These are phyloP conservation scores for Synaphobranchus kaupii DNA, from an alignment of 2,797 vertebrate genomes.

Conservation along the genomic window DNA sequence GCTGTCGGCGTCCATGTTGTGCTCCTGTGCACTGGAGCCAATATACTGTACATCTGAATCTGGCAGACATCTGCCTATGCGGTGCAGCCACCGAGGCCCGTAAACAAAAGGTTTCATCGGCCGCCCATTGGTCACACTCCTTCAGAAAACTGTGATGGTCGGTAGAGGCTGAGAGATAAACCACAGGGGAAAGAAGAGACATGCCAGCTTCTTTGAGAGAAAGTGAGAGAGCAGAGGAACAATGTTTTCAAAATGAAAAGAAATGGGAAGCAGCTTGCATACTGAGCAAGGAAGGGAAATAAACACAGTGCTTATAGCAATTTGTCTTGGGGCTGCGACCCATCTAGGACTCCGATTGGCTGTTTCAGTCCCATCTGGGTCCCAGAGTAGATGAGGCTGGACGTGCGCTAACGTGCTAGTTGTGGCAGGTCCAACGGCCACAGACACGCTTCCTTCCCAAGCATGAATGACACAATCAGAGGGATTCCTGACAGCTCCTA, in stretches of 20 bases:
- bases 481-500: conserved; percentile 20
- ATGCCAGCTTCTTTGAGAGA: neutral
- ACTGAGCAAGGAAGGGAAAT: conserved; percentile 1
- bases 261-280: neutral
- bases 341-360: too few species aligned
- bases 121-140: neutral
- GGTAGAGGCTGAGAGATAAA: neutral
- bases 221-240: neutral
- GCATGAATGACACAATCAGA: conserved; percentile 26
- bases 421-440: neutral
- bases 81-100: neutral
- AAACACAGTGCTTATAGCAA: neutral
- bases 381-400: neutral
- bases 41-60: conserved; percentile 3
- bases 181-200: neutral
- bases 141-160: conserved; percentile 3
- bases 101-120: neutral
- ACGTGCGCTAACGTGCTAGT: neutral
- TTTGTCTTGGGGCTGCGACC: neutral
- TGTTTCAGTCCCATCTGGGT: too few species aligned
- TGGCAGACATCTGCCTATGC: neutral
- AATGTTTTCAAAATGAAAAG: neutral
- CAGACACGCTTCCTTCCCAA: neutral
- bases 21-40: conserved; percentile 11
- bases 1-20: neutral